Conservation (phyloP, 2,797 vertebrate species). For the Artibeus jamaicensis region DNA sequence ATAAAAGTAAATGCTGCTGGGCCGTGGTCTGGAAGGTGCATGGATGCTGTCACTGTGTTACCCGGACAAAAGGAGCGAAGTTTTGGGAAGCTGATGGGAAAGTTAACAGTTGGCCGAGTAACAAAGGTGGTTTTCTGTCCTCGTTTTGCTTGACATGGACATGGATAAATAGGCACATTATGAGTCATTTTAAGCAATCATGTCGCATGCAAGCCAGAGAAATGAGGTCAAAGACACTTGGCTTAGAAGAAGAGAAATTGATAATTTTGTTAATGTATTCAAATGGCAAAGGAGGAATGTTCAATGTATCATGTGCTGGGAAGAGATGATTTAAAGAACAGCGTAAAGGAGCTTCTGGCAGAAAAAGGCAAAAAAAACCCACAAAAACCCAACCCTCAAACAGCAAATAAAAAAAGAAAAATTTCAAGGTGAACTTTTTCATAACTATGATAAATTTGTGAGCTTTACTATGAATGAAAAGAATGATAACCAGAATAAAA, state of each 20-base stretch:
- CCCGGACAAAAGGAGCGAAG: background rate
- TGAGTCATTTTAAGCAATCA: background rate
- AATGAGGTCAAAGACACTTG: background rate
- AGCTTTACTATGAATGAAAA: background rate
- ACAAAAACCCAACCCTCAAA: background rate
- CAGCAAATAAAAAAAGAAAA: background rate
- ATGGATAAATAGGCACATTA: background rate
- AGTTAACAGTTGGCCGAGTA: background rate
- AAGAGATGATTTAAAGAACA: background rate
- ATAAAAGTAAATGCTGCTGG: background rate
- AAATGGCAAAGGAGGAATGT: background rate
- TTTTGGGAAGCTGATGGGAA: background rate
- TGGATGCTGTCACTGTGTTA: background rate
- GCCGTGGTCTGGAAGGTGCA: background rate
- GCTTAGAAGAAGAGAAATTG: background rate
- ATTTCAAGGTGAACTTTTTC: background rate
- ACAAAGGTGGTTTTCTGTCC: background rate
- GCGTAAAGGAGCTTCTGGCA: background rate
- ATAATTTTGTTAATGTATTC: background rate
- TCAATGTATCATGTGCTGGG: background rate
- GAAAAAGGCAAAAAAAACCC: fast-evolving
- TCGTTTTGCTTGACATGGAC: background rate
- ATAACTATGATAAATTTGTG: background rate
- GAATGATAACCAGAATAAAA: background rate
- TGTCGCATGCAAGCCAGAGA: background rate